Base-by-base conservation (phyloP, 2,888 invertebrate genomes). In the Eurois occulta region DNA sequence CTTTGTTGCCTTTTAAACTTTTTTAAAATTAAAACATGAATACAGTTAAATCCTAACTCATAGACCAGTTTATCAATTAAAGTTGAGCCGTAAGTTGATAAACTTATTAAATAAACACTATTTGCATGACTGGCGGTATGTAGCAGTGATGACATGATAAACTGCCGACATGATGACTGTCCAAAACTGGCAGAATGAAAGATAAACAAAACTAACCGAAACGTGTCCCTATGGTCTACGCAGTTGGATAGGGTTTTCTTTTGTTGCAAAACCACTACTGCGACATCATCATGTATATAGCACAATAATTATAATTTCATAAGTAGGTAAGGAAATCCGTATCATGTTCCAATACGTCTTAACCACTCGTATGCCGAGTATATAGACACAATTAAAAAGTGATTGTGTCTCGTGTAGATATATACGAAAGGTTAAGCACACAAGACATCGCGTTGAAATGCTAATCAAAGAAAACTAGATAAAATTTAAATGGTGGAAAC, bases 161-260 rank as follows among this genome's bases (percentile, higher is more conserved):
- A 69, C 68, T 38, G 62, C 38, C 67, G 48, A 64, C 68, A 81
- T 41, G 41, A 83, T 83, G 70, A 83, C 46, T 55, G 55, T 68
- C 67, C 24, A 69, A 66, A 66, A 35, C 62, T 76, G 48, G 35
- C 46, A 67, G 38, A 55, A 24, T 41, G 13, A 62, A 41, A 60
- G 55, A 64, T 81, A 62, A 80, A 69, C 46, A 68, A 65, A 35
- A 43, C 41, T n/a, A 35, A 72, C 41, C 35, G 38, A 43, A 62
- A 67, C 71, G 48, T 83, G 52, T 24, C 43, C 24, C 16, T 16
- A 38, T 62, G 35, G 83, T 62, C 80, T 81, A 62, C 80, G 80
- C 80, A 81, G 80, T 81, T 81, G 78, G 83, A 81, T 35, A 48
- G 11, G 28, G 32, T 35, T 67, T 67, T 62, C 21, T 28, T 77